Evolutionary conservation across 2,797 vertebrate species (phyloP).

Genomic region (Periophthalmus magnuspinnatus): DNA sequence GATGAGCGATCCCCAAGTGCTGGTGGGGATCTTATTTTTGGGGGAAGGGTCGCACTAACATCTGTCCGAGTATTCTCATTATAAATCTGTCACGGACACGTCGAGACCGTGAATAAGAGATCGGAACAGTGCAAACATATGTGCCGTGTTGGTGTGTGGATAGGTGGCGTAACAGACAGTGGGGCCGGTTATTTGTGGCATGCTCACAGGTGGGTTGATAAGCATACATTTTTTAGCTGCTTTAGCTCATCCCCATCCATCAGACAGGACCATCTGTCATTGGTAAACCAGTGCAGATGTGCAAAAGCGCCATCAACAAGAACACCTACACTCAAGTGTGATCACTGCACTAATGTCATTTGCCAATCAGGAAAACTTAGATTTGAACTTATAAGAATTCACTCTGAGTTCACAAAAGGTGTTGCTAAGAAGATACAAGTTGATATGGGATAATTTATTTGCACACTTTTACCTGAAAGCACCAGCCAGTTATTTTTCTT

Average conservation of each 20-base stretch:
- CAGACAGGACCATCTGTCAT: conserved; percentile 31
- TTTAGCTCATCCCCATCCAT: conserved; percentile 28
- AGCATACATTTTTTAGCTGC: conserved; percentile 14
- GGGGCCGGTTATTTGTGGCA: conserved; percentile 25
- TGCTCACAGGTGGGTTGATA: conserved; percentile 36
- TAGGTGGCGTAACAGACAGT: conserved; percentile 29
- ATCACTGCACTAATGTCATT: conserved; percentile 19
- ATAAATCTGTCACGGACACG: conserved; percentile 66
- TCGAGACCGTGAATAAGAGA: conserved; percentile 62
- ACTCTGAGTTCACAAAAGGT: too few relatives aligned
- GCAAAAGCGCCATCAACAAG: conserved; percentile 33
- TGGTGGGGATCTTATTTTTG: conserved; percentile 50
- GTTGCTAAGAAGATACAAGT: not conserved
- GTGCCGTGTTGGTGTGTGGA: conserved; percentile 34
- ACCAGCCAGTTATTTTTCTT: not conserved
- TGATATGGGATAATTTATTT: not conserved
- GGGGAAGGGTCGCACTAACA: conserved; percentile 66
- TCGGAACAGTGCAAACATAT: conserved; percentile 44
- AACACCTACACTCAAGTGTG: not conserved
- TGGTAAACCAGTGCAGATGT: conserved; percentile 46
- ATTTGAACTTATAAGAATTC: not conserved
- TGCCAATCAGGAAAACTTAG: conserved; percentile 29
- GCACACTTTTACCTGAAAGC: not conserved
- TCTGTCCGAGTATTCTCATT: conserved; percentile 68
- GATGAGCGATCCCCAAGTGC: conserved; percentile 58